Conservation (phyloP, 2,888 invertebrate genomes). For the Caenorhabditis zanzibari region DNA sequence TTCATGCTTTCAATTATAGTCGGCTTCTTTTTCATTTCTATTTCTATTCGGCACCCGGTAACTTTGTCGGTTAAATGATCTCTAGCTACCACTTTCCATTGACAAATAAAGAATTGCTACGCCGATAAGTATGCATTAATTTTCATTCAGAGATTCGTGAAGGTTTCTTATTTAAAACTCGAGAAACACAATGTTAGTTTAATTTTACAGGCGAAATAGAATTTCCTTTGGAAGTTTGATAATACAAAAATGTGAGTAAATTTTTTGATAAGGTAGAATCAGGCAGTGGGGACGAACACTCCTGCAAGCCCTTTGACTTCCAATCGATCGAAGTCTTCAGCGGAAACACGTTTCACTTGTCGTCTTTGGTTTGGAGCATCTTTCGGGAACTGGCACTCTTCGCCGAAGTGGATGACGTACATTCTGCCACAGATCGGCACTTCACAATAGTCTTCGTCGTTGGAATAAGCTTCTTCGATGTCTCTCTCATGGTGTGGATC, state of each 20-base stretch:
- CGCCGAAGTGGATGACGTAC: not conserved
- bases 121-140: constrained; percentile 7
- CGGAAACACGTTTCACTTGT: not conserved
- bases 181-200: no score
- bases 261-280: not conserved
- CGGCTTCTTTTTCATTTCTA: constrained; percentile 25
- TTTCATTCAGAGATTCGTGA: not conserved
- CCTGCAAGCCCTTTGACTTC: constrained; percentile 25
- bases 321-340: constrained; percentile 5
- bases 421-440: constrained; percentile 14
- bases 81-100: constrained; percentile 33
- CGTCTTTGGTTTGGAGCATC: not conserved
- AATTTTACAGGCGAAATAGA: no score
- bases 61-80: constrained; percentile 54
- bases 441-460: not conserved
- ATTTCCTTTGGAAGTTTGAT: not conserved
- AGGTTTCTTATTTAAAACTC: no score
- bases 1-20: constrained; percentile 50
- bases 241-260: not conserved
- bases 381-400: not conserved
- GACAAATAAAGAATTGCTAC: constrained; percentile 44
- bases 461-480: not conserved
- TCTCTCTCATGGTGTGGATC: constrained; percentile 33
- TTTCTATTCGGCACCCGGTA: constrained; percentile 49
- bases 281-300: not conserved